Evolutionary conservation across 2,797 vertebrate species (phyloP), one percentile per base, ranked within the genome.

Genomic region (Manis pentadactyla): DNA sequence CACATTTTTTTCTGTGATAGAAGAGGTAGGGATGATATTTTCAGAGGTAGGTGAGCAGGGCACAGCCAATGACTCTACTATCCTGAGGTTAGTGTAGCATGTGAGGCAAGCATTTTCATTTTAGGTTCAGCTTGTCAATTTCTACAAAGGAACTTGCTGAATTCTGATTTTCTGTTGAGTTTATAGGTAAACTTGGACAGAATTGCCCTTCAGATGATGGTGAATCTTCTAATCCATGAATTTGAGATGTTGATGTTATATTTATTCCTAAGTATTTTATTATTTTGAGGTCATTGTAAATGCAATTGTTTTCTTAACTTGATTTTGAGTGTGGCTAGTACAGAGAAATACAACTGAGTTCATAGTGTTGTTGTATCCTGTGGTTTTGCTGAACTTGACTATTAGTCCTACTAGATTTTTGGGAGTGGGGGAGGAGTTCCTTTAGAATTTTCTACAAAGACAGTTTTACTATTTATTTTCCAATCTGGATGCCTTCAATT

Each of bases 211-310:
- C 7, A 86, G 25, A 82, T 18, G 31, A 39, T 49, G 31, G 61
- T 74, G 14, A 68, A n/a, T 75, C 4, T 86, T 79, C 31, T 4
- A 75, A 37, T 55, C 23, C 21, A 42, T 57, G 42, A 69, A 49
- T 6, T 19, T 86, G 37, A 75, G 82, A 68, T 64, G 4, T 90
- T 93, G 59, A 69, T 7, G 25, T 39, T 82, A 91, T 64, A 93
- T 73, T 78, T 93, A 78, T 51, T 87, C 23, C 14, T 66, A 27
- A 64, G 14, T 66, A 64, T 78, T 96, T 37, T 69, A 91, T 75
- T 94, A 18, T 83, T 77, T 42, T 87, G 49, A 86, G 31, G 31
- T n/a, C 59, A 59, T 46, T 92, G 9, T 27, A 75, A 90, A 19
- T 66, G 4, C 17, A 78, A 87, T 77, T 71, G 13, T 14, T 86